Evolutionary conservation across 2,797 vertebrate genomes (phyloP).

Genomic region (Schizopygopsis pylzovi): DNA sequence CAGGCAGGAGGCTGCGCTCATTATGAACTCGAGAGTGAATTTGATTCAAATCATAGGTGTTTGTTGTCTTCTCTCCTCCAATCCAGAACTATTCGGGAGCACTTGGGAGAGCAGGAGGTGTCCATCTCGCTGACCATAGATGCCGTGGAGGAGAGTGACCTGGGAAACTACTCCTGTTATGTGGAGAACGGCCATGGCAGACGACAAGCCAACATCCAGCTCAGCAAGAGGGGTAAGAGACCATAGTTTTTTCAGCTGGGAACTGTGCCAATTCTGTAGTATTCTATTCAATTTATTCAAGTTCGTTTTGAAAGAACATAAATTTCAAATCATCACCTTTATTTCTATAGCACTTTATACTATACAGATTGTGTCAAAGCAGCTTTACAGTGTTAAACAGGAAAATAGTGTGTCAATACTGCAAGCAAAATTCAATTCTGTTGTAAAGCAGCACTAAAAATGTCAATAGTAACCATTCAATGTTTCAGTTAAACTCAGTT

Average conservation of each 20-base stretch:
- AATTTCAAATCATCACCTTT: too few relatives aligned
- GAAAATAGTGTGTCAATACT: not conserved
- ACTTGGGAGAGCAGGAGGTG: conserved; percentile 96
- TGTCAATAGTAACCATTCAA: not conserved
- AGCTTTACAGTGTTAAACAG: too few relatives aligned
- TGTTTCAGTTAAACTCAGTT: not conserved
- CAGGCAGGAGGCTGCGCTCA: not conserved
- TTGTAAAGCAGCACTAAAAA: too few relatives aligned
- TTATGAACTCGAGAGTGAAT: not conserved
- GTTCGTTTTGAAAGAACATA: not conserved
- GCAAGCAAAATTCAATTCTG: not conserved
- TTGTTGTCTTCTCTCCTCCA: not conserved
- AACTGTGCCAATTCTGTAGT: not conserved
- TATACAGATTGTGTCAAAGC: too few relatives aligned
- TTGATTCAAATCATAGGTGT: not conserved
- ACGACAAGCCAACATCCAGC: conserved; percentile 89
- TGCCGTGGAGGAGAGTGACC: conserved; percentile 89
- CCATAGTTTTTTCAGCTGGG: too few relatives aligned
- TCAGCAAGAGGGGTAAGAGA: conserved; percentile 88
- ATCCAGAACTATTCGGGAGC: conserved; percentile 89
- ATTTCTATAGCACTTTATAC: too few relatives aligned
- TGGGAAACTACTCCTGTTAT: conserved; percentile 98
- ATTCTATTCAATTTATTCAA: not conserved
- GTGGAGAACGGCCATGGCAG: conserved; percentile 95
- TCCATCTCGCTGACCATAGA: conserved; percentile 94